A percentile compares a stretch with the other conserved stretches of the same genome.
phyloP scores from a whole-genome alignment of 2,888 invertebrate species.

The Onchidella celtica region DNA sequence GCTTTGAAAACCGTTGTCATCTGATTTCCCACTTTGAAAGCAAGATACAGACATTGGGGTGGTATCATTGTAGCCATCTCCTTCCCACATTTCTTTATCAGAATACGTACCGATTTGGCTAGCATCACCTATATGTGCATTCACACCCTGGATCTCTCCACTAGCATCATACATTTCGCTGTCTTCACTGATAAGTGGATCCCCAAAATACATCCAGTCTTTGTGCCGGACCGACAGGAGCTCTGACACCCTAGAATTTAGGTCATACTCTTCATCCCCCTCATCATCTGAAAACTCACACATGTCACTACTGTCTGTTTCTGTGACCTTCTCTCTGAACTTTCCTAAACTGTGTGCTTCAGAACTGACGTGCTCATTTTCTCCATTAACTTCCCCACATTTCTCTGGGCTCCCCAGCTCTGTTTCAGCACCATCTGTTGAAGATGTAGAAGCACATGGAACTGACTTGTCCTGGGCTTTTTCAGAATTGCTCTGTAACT shows the following conservation, averaged over 20 bases:
- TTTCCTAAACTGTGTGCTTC: neutral
- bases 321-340: neutral
- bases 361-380: too few relatives aligned
- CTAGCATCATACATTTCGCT: slow-evolving; percentile 1
- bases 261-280: slow-evolving; percentile 12
- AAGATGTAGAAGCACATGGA: neutral
- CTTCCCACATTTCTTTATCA: neutral
- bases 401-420: too few relatives aligned
- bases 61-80: neutral
- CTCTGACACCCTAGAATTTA: neutral
- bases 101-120: neutral
- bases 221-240: neutral
- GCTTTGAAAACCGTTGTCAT: too few relatives aligned
- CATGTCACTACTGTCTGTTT: neutral
- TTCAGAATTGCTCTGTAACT: too few relatives aligned
- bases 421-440: neutral
- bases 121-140: neutral
- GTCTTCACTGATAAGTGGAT: neutral
- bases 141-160: neutral
- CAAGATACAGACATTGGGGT: too few relatives aligned
- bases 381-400: neutral
- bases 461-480: neutral
- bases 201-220: neutral
- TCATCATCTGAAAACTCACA: slow-evolving; percentile 4
- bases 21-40: too few relatives aligned